Percentiles rank a stretch among this genome's conserved stretches.
These are phyloP conservation scores for Manacus vitellinus DNA, from an alignment of 2,113 vertebrate species.

Conservation along the genomic window DNA sequence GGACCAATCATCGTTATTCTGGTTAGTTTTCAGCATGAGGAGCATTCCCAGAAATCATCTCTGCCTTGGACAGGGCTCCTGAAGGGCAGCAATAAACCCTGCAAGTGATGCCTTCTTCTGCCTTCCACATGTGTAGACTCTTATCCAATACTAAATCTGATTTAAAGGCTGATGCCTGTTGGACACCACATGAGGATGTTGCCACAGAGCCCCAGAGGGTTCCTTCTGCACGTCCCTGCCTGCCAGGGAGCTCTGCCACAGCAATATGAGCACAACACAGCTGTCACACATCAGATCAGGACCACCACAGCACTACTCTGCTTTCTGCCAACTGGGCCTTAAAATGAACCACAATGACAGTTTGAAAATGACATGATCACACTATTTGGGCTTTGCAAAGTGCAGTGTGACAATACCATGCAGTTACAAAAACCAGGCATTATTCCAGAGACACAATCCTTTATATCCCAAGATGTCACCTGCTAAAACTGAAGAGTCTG, in stretches of 20 bases:
- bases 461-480: not conserved
- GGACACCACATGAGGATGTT: not conserved
- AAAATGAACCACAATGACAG: rapidly evolving
- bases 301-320: rapidly evolving
- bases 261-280: rapidly evolving
- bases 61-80: not conserved
- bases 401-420: rapidly evolving
- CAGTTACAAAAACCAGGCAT: rapidly evolving
- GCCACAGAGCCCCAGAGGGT: not conserved
- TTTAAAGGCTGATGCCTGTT: not conserved
- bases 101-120: rapidly evolving
- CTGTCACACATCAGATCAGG: not conserved
- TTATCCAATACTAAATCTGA: not conserved
- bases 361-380: not conserved
- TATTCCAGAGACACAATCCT: not conserved
- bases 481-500: not conserved
- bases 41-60: not conserved
- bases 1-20: not conserved
- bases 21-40: not conserved
- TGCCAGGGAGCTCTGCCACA: not conserved
- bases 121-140: not conserved
- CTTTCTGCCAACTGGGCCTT: not conserved
- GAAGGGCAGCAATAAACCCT: not conserved
- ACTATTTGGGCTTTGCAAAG: rapidly evolving
- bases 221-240: not conserved